Percentiles rank a stretch among this genome's conserved stretches.
Conservation (phyloP, 2,888 invertebrate species). For the Zele albiditarsus region DNA sequence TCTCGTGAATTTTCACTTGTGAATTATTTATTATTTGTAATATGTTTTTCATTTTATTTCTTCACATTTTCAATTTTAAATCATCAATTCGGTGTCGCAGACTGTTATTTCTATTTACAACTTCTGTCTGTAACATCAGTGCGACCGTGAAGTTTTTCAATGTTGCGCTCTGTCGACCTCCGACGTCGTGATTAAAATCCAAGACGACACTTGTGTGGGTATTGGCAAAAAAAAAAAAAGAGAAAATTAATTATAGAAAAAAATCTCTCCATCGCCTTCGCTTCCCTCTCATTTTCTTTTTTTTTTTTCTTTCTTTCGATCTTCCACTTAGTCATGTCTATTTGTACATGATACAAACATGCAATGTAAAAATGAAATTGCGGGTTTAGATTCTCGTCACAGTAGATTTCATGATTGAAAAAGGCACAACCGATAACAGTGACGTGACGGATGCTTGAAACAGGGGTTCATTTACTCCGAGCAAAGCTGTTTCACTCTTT, state of each 20-base stretch:
- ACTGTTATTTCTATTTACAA: neutral
- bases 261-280: neutral
- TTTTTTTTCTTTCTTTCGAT: neutral
- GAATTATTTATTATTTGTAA: neutral
- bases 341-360: neutral
- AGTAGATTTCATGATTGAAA: slow-evolving; percentile 59
- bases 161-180: slow-evolving; percentile 9
- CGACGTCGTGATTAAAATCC: slow-evolving; percentile 30
- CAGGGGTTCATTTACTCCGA: slow-evolving; percentile 62
- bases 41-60: neutral
- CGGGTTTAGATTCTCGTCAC: slow-evolving; percentile 20
- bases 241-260: neutral
- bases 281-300: neutral
- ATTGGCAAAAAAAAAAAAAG: slow-evolving; percentile 45
- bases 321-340: neutral
- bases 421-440: slow-evolving; percentile 63
- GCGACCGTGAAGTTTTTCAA: slow-evolving; percentile 5
- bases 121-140: neutral
- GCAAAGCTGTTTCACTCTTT: too few relatives aligned
- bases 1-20: neutral
- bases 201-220: slow-evolving; percentile 40
- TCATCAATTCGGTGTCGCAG: neutral
- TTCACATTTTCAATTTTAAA: neutral
- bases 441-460: slow-evolving; percentile 56
- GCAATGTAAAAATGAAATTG: slow-evolving; percentile 20